phyloP scores from a whole-genome alignment of 2,113 vertebrate species.

The Ochotona curzoniae region DNA sequence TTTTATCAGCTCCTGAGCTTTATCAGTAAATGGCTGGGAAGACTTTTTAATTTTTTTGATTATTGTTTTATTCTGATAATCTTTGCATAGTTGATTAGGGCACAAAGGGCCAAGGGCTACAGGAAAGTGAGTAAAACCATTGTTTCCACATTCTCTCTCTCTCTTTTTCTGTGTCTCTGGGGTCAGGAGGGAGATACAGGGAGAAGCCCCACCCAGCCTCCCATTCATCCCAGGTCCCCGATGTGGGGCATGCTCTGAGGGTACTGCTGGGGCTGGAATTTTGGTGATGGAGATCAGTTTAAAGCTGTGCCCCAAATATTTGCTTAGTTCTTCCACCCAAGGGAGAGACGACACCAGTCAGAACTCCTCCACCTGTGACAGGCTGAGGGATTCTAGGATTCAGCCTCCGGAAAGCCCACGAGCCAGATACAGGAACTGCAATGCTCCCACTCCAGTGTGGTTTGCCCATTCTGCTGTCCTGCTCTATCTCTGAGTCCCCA shows the following conservation, averaged over 20 bases:
- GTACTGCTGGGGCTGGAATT: background rate
- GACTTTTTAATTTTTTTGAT: too few species aligned
- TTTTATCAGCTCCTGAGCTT: background rate
- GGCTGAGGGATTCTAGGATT: background rate
- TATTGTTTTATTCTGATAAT: too few species aligned
- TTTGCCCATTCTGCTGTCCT: background rate
- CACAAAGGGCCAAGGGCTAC: too few species aligned
- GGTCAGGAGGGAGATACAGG: too few species aligned
- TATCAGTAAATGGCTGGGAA: background rate
- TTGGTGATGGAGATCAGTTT: background rate
- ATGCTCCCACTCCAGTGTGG: background rate
- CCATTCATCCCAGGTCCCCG: too few species aligned
- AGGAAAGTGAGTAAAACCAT: too few species aligned
- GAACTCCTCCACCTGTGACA: background rate
- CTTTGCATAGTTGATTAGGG: too few species aligned
- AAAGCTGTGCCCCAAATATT: too few species aligned
- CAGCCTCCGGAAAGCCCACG: background rate
- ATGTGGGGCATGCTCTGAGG: too few species aligned
- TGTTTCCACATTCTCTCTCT: too few species aligned
- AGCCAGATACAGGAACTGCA: background rate
- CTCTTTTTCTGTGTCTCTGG: too few species aligned
- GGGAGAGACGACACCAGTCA: background rate
- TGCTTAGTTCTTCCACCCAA: background rate
- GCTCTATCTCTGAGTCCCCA: background rate
- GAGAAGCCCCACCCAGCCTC: too few species aligned